phyloP scores from a whole-genome alignment of 1,140 invertebrate species.

The Trissolcus basalis region DNA sequence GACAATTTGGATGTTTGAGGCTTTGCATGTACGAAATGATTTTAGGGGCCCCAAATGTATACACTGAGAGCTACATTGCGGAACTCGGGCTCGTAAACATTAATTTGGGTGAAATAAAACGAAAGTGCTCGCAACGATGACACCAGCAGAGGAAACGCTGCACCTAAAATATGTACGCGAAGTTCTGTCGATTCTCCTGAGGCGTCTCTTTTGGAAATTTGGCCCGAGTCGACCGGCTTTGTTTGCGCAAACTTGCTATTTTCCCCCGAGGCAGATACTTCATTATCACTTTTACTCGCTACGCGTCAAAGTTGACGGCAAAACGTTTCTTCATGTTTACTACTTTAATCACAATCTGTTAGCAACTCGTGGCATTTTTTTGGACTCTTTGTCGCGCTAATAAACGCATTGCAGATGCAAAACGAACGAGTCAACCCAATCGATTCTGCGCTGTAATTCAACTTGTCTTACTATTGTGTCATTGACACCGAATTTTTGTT shows the following conservation, averaged over 20 bases:
- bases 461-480: no score
- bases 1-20: no score
- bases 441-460: no score
- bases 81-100: slow-evolving; percentile 39
- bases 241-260: slow-evolving; percentile 53
- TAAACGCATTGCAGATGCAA: slow-evolving; percentile 25
- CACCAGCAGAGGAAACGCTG: slow-evolving; percentile 21
- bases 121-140: slow-evolving; percentile 36
- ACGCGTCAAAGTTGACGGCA: slow-evolving; percentile 40
- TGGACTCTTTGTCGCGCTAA: slow-evolving; percentile 15
- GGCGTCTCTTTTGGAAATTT: slow-evolving; percentile 56
- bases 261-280: slow-evolving; percentile 49
- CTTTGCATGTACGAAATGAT: slow-evolving; percentile 2
- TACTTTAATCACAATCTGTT: slow-evolving; percentile 24
- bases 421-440: neutral
- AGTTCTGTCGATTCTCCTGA: slow-evolving; percentile 51
- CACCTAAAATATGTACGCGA: slow-evolving; percentile 46
- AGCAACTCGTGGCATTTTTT: slow-evolving; percentile 14
- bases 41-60: slow-evolving; percentile 26
- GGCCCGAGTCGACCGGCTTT: slow-evolving; percentile 38
- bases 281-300: slow-evolving; percentile 53
- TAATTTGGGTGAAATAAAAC: slow-evolving; percentile 45
- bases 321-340: slow-evolving; percentile 43
- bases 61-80: slow-evolving; percentile 6
- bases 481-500: no score